Evolutionary conservation across 2,113 vertebrate species (phyloP).

Genomic region (Siniperca chuatsi): DNA sequence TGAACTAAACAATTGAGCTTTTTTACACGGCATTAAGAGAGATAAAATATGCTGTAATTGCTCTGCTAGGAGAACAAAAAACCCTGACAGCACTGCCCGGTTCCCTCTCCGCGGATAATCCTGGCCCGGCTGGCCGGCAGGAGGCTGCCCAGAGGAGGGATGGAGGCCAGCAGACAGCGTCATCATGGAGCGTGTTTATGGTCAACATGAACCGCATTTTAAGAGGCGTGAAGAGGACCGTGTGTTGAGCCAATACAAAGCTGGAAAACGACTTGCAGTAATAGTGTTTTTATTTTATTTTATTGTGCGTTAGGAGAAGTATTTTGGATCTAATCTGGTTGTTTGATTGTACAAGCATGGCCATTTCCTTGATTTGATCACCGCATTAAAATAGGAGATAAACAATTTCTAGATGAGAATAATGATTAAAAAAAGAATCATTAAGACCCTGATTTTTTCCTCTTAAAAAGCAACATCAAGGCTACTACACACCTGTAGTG

Average conservation of each 20-base stretch:
- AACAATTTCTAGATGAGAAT: neutral
- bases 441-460: neutral
- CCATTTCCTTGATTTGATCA: slow-evolving; percentile 16
- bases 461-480: neutral
- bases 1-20: neutral
- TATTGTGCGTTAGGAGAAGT: neutral
- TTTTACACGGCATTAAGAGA: too few relatives aligned
- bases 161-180: slow-evolving; percentile 41
- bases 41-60: too few relatives aligned
- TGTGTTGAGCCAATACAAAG: neutral
- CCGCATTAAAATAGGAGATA: neutral
- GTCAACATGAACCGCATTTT: slow-evolving; percentile 42
- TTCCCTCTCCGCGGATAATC: slow-evolving; percentile 25
- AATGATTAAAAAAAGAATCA: neutral
- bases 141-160: slow-evolving; percentile 28
- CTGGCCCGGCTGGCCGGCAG: neutral
- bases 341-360: neutral
- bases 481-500: neutral
- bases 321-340: neutral
- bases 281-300: neutral
- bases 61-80: neutral
- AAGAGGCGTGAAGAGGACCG: slow-evolving; percentile 14
- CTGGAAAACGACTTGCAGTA: neutral
- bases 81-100: neutral
- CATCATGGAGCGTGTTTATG: slow-evolving; percentile 32